phyloP scores from a whole-genome alignment of 1,140 invertebrate species.

The Matsumurasca onukii region DNA sequence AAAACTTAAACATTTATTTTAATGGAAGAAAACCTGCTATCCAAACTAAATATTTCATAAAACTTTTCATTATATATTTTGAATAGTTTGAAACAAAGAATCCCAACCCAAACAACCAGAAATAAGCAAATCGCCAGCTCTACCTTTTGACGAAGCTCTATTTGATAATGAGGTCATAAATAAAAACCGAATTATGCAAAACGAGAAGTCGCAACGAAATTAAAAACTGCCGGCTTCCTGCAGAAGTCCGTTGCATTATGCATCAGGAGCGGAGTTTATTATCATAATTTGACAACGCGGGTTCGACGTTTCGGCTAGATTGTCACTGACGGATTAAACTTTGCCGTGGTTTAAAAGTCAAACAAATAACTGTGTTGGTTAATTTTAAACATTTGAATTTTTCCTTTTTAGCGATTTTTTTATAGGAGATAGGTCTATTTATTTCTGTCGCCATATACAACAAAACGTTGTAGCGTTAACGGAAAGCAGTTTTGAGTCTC shows the following conservation, averaged over 20 bases:
- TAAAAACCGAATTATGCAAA: slow-evolving; percentile 24
- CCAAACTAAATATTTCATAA: too few relatives aligned
- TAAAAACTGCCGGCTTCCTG: slow-evolving; percentile 14
- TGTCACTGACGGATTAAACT: slow-evolving; percentile 20
- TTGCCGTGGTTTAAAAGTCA: slow-evolving; percentile 11
- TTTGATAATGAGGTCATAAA: slow-evolving; percentile 24
- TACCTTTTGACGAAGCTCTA: not conserved
- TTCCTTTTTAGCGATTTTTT: too few relatives aligned
- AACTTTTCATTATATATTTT: too few relatives aligned
- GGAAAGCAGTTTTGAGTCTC: too few relatives aligned
- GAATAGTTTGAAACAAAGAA: too few relatives aligned
- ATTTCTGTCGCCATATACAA: too few relatives aligned
- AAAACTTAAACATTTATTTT: too few relatives aligned
- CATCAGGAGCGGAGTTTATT: slow-evolving; percentile 5
- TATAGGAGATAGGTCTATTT: too few relatives aligned
- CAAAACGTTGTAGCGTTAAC: too few relatives aligned
- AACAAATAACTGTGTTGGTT: too few relatives aligned
- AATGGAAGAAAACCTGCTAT: too few relatives aligned
- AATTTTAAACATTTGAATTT: too few relatives aligned
- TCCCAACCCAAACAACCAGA: not conserved
- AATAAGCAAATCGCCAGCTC: not conserved
- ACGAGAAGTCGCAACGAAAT: slow-evolving; percentile 14
- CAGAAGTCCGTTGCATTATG: slow-evolving; percentile 20
- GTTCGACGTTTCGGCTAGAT: not conserved
- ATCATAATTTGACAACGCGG: slow-evolving; percentile 18